These are phyloP conservation scores for Pseudorectes ferrugineus DNA, from an alignment of 2,113 vertebrate genomes.

Conservation along the genomic window DNA sequence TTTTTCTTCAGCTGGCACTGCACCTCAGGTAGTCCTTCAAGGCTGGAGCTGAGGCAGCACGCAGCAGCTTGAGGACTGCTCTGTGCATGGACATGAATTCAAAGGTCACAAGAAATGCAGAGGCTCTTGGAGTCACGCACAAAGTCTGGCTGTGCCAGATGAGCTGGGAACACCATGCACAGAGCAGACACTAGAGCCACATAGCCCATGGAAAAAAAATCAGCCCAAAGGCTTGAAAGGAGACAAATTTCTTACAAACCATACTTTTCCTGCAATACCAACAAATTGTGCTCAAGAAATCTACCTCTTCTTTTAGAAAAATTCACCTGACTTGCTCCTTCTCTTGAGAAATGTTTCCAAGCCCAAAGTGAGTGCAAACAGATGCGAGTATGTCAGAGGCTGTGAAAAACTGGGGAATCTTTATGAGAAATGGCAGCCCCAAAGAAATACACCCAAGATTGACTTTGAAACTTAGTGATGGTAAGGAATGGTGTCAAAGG, in stretches of 20 bases:
- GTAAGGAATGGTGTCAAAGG: neutral
- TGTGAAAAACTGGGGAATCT: neutral
- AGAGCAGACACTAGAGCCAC: neutral
- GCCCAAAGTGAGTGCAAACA: neutral
- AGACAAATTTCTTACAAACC: neutral
- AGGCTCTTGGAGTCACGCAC: neutral
- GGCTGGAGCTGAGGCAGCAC: neutral
- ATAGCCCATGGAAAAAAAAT: neutral
- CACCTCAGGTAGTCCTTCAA: neutral
- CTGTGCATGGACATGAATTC: neutral
- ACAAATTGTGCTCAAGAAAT: neutral
- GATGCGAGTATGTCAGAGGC: neutral
- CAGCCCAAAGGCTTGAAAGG: neutral
- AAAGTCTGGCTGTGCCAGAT: neutral
- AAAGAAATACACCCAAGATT: neutral
- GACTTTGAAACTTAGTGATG: neutral
- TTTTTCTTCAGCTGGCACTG: neutral
- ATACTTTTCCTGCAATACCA: neutral
- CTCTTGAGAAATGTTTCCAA: neutral
- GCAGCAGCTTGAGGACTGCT: neutral
- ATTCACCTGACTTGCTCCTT: neutral
- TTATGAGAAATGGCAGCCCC: neutral
- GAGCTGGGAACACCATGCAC: neutral
- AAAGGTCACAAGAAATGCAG: neutral
- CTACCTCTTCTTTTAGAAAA: neutral